Evolutionary conservation across 23 tunicate genomes (phyloP).

Genomic region (Diplosoma virens): DNA sequence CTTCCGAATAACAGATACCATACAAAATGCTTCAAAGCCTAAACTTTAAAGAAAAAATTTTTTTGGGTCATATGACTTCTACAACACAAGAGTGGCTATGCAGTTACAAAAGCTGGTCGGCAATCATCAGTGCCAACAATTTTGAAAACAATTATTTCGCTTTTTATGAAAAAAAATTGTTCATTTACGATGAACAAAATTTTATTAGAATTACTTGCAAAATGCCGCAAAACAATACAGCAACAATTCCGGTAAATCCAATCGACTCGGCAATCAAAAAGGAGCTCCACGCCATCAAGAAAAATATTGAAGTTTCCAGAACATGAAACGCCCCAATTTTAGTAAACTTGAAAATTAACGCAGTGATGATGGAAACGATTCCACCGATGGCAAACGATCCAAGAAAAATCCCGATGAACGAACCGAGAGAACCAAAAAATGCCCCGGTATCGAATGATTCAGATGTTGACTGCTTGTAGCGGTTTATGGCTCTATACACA

Average conservation of each 20-base stretch:
- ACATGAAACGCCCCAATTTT: slow-evolving; percentile 84
- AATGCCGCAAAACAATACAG: slow-evolving; percentile 95
- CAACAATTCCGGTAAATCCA: slow-evolving; percentile 96
- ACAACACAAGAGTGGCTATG: neutral
- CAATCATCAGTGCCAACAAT: no score
- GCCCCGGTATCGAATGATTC: slow-evolving; percentile 57
- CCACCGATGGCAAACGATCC: slow-evolving; percentile 92
- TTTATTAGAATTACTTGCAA: slow-evolving; percentile 53
- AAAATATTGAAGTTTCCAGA: slow-evolving; percentile 87
- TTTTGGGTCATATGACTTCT: neutral
- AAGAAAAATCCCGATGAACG: slow-evolving; percentile 76
- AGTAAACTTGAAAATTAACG: slow-evolving; percentile 76
- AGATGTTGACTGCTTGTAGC: slow-evolving; percentile 36
- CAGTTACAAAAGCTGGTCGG: no score
- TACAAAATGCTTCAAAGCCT: no score
- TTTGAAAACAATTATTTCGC: no score
- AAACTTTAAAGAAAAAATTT: neutral
- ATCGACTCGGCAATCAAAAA: slow-evolving; percentile 93
- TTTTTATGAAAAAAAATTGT: no score
- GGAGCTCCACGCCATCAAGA: slow-evolving; percentile 88
- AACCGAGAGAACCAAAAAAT: slow-evolving; percentile 68
- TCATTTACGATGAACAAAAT: neutral
- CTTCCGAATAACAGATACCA: no score
- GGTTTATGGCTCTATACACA: slow-evolving; percentile 50
- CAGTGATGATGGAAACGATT: slow-evolving; percentile 33